Conservation (phyloP, 2,797 vertebrate genomes). For the Coregonus sp. region DNA sequence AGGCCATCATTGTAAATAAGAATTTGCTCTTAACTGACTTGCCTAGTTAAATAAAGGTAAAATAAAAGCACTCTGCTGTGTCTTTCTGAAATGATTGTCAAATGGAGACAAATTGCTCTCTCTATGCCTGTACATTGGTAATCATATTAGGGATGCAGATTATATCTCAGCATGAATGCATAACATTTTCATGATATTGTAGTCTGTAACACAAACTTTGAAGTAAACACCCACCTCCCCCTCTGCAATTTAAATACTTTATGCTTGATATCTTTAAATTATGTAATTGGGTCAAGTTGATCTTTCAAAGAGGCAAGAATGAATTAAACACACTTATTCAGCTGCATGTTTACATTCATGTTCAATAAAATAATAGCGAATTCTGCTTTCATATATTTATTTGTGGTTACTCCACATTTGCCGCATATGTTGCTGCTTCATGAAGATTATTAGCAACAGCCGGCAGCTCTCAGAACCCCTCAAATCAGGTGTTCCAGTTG, state of each 20-base stretch:
- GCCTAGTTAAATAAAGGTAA: too few species aligned
- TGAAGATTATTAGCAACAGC: constrained; percentile 9
- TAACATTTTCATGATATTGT: constrained; percentile 43
- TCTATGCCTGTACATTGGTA: constrained; percentile 37
- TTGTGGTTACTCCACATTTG: not conserved
- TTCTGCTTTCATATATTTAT: not conserved
- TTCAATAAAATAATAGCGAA: not conserved
- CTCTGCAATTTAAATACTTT: constrained; percentile 24
- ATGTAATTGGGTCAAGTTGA: constrained; percentile 39
- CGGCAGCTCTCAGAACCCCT: constrained; percentile 12
- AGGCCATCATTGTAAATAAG: too few species aligned
- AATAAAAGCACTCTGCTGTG: constrained; percentile 16
- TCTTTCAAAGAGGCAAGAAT: constrained; percentile 19
- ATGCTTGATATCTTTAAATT: constrained; percentile 24
- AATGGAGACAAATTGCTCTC: constrained; percentile 45
- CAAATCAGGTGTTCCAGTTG: constrained; percentile 26
- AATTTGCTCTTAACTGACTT: too few species aligned
- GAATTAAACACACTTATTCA: not conserved
- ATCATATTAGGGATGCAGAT: constrained; percentile 58
- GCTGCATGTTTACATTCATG: not conserved
- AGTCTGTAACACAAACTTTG: constrained; percentile 38
- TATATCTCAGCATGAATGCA: constrained; percentile 42
- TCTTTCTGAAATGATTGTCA: constrained; percentile 26
- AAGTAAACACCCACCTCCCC: constrained; percentile 36
- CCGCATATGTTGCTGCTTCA: constrained; percentile 5